These are phyloP conservation scores for Onychomys arenicola DNA, from an alignment of 2,797 vertebrate genomes.

Conservation along the genomic window DNA sequence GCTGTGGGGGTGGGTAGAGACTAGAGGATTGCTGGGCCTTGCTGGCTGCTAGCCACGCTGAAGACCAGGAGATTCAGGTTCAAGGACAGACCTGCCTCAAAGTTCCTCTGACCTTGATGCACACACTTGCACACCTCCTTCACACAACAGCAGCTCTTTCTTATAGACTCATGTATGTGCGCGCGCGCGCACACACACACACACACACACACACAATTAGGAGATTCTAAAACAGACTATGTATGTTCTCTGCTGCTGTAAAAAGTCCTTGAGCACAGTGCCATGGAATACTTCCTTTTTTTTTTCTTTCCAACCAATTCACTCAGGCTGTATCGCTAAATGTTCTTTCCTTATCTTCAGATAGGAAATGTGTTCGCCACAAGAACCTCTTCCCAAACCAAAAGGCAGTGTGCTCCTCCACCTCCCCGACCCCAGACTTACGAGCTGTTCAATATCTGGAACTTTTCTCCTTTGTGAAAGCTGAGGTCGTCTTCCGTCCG, in stretches of 20 bases:
- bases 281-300: constrained; percentile 68
- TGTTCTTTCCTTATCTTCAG: neutral
- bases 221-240: neutral
- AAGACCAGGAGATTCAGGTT: neutral
- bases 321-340: neutral
- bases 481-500: constrained; percentile 98
- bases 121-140: neutral
- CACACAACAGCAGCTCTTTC: neutral
- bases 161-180: neutral
- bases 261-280: constrained; percentile 66
- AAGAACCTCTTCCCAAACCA: neutral
- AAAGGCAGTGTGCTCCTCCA: neutral
- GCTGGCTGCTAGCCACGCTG: neutral
- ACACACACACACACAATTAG: no score
- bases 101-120: neutral
- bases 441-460: constrained; percentile 99
- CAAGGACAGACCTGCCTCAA: neutral
- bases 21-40: neutral
- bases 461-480: constrained; percentile 98
- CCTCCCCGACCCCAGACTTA: constrained; percentile 88
- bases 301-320: constrained; percentile 64
- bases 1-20: neutral
- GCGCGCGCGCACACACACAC: no score
- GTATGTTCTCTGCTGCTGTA: constrained; percentile 43
- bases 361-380: neutral